Evolutionary conservation across 2,113 vertebrate species (phyloP), one percentile per base, ranked within the genome.

Genomic region (Poicephalus gulielmi): DNA sequence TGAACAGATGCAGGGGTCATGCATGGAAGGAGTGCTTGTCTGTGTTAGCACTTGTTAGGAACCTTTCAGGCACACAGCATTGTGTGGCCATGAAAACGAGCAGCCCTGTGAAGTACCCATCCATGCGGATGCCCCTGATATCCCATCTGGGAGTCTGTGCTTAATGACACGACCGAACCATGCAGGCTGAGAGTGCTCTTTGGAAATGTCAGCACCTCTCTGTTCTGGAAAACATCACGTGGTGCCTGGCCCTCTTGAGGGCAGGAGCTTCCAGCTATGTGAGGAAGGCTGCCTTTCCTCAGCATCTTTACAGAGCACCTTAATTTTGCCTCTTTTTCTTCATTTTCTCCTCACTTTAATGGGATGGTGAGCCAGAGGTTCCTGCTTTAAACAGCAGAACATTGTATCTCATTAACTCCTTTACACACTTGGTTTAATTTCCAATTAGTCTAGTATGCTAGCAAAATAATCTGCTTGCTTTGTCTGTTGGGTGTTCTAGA

Each of bases 391-490:
- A 91, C 60, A 86, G 82, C 86, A 94, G 94, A 93, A 80, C 35
- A 4, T 69, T 96, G 95, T 94, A 93, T 94, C 96, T 97, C 87
- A 92, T 98, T 97, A 97, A 83, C 77, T 96, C 41, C 69, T 69
- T 97, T 97, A 95, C 92, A 96, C 87, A 95, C 92, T 97, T 94
- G 87, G 95, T 96, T 98, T 98, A 83, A 97, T 98, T 98, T 97
- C 92, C 91, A 96, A 73, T 97, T 97, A 96, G 95, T 91, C 24
- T 95, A 55, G 87, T 75, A 92, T 96, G 92, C 81, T 86, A 66
- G 91, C 74, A 81, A 55, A 96, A 91, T 73, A 92, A 95, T 97
- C 96, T 69, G 69, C 87, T 96, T 94, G 84, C 88, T 97, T 70
- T 28, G 66, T 62, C 73, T 93, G 60, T 44, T 95, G 30, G 74